These are phyloP conservation scores for Euplexia lucipara DNA, from an alignment of 2,888 invertebrate genomes.

Conservation along the genomic window DNA sequence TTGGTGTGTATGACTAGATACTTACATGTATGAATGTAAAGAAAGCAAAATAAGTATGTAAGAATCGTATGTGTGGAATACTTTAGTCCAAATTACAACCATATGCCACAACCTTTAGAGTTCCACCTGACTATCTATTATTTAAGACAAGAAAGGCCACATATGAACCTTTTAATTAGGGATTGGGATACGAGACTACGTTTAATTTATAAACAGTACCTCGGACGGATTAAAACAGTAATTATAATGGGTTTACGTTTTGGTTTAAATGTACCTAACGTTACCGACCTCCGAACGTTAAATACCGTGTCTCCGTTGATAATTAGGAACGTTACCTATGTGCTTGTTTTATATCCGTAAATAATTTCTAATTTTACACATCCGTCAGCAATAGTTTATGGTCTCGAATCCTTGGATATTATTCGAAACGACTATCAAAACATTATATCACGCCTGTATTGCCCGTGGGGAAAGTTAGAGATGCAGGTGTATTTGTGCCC, in stretches of 20 bases:
- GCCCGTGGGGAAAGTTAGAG: too few relatives aligned
- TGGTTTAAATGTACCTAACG: background rate
- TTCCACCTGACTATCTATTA: slow-evolving; percentile 15
- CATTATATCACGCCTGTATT: too few relatives aligned
- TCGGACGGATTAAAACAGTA: slow-evolving; percentile 11
- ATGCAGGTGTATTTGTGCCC: too few relatives aligned
- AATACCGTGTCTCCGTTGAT: slow-evolving; percentile 18
- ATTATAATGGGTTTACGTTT: slow-evolving; percentile 7
- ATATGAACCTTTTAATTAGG: slow-evolving; percentile 2
- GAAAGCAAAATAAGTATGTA: too few relatives aligned
- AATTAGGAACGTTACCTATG: slow-evolving; percentile 13
- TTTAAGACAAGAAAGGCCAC: background rate
- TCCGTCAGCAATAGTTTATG: background rate
- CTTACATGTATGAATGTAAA: too few relatives aligned
- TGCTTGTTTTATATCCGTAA: slow-evolving; percentile 11
- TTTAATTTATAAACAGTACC: slow-evolving; percentile 8
- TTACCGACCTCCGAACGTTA: background rate
- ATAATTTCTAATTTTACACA: slow-evolving; percentile 7
- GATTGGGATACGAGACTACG: background rate
- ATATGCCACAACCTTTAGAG: slow-evolving; percentile 1
- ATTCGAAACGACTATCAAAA: too few relatives aligned
- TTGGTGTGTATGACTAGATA: too few relatives aligned
- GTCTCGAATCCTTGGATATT: too few relatives aligned
- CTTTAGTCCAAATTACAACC: background rate
- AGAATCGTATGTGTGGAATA: too few relatives aligned